Base-by-base conservation (phyloP, 2,113 vertebrate genomes). In the Scopus umbretta region DNA sequence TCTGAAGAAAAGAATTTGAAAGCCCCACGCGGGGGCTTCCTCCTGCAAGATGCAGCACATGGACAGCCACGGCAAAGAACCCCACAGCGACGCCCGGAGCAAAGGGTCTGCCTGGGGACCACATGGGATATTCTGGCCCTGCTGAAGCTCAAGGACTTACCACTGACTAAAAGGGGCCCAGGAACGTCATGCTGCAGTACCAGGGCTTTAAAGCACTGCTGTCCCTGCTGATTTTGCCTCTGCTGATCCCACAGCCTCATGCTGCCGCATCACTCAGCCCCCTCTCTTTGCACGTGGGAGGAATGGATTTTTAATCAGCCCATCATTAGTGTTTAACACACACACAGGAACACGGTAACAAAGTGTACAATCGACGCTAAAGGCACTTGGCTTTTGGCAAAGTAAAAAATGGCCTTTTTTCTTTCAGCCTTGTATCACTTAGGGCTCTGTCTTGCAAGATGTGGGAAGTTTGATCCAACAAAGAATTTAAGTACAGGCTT, bases 241-340 rank as follows among this genome's bases (percentile, higher is more conserved):
- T 78, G 80, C 47, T 9, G 11, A 18, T 71, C 49, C 14, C 26
- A 42, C 88, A 95, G 52, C 73, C 68, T 59, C 34, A 36, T 4
- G 10, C 80, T 78, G 58, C 34, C 83, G 73, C 68, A 86, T 32
- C 16, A 7, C n/a, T 85, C 74, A 74, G 20, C 6, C 25, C 13
- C 29, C 30, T 58, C 80, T 49, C 74, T 68, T 80, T 36, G 71
- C 71, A 66, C 0, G 0, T 13, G 70, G 84, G 78, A 92, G 74
- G 78, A 95, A 96, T 80, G 74, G 91, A 76, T 91, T 91, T 94
- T 96, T 95, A 88, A 96, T 32, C 23, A 96, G 71, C 45, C 58
- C 66, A 25, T 71, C 58, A 21, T 91, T 90, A 90, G n/a, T 26
- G 78, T 53, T 90, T 2, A 0, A 75, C 58, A 63, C 61, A 72